Conservation (phyloP, 2,888 invertebrate genomes). For the Drosophila ustulata region DNA sequence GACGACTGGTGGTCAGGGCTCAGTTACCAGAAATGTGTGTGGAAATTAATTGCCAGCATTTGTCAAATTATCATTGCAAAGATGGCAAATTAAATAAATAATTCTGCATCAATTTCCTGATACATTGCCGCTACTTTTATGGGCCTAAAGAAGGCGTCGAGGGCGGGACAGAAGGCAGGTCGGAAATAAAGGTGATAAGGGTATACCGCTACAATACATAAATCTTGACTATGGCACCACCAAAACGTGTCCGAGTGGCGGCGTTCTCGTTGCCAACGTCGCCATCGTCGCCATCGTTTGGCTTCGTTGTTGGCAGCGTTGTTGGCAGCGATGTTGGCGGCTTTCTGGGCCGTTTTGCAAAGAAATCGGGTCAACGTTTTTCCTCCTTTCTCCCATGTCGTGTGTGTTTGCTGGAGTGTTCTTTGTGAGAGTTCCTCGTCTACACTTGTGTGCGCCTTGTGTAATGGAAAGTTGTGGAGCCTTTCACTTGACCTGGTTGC, state of each 20-base stretch:
- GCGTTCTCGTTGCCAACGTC: background rate
- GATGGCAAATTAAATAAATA: constrained; percentile 48
- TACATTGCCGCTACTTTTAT: constrained; percentile 15
- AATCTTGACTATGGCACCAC: constrained; percentile 33
- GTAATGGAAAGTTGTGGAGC: constrained; percentile 38
- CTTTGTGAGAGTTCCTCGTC: constrained; percentile 39
- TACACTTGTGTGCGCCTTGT: constrained; percentile 33
- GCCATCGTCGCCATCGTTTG: background rate
- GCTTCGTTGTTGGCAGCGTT: constrained; percentile 10
- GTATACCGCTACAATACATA: constrained; percentile 28
- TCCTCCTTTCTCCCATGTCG: constrained; percentile 37
- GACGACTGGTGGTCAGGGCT: constrained; percentile 27
- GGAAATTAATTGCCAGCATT: constrained; percentile 48
- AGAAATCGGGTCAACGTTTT: constrained; percentile 55
- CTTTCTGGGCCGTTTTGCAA: constrained; percentile 25
- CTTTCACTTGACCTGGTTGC: constrained; percentile 48
- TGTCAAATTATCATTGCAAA: constrained; percentile 51
- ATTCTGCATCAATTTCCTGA: constrained; percentile 35
- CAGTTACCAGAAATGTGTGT: constrained; percentile 17
- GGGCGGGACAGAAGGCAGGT: background rate
- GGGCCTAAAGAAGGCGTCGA: constrained; percentile 2
- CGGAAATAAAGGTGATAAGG: constrained; percentile 23
- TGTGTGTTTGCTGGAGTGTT: constrained; percentile 39
- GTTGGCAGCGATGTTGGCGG: constrained; percentile 1
- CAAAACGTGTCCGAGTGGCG: constrained; percentile 42